Evolutionary conservation across 2,888 invertebrate genomes (phyloP), one percentile per base, ranked within the genome.

Genomic region (Diplazon laetatorius): DNA sequence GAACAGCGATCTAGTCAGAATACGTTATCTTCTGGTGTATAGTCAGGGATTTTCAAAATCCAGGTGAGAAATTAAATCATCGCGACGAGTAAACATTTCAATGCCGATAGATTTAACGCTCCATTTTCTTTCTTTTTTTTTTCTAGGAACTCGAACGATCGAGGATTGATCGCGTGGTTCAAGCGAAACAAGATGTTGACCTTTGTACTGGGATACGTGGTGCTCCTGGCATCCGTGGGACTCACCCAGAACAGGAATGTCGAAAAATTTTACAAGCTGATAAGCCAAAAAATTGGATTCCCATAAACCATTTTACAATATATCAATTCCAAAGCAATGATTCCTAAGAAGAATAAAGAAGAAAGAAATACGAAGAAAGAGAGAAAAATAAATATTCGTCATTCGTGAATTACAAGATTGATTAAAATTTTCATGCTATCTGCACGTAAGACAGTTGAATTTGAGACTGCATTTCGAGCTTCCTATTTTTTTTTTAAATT

Each of bases 1-100:
- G 62, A 96, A 96, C 87, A 95, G 95, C 87, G 96, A 96, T 83
- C 92, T 95, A 84, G 93, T 96, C 12, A 93, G 95, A 81, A 93
- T 96, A 18, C 94, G 95, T 79, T 96, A 96, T 89, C 91, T 97
- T 70, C 91, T 97, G 72, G 93, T 97, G 16, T 97, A 96, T 87
- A 87, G 88, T 65, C 87, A 89, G 84, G 88, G 90, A 75, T 86
- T 87, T 59, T 82, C 86, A 39, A 65, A 85, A 62, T 69, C 83
- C 66, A 87, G 85, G 90, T 88, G 85, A 86, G 77, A n/a, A 1
- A n/a, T 1, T n/a, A 30, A 30, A 5, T 30, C 30, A 30, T 6
- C 2, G 30, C 6, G 30, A 30, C 2, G 30, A 5, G 2, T 30
- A 2, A 30, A 30, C 2, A 30, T 30, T 5, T 6, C 30, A 30